A percentile compares a stretch with the other conserved stretches of the same genome.
These are phyloP conservation scores for Chloropsis cyanopogon DNA, from an alignment of 2,113 vertebrate genomes.

Conservation along the genomic window DNA sequence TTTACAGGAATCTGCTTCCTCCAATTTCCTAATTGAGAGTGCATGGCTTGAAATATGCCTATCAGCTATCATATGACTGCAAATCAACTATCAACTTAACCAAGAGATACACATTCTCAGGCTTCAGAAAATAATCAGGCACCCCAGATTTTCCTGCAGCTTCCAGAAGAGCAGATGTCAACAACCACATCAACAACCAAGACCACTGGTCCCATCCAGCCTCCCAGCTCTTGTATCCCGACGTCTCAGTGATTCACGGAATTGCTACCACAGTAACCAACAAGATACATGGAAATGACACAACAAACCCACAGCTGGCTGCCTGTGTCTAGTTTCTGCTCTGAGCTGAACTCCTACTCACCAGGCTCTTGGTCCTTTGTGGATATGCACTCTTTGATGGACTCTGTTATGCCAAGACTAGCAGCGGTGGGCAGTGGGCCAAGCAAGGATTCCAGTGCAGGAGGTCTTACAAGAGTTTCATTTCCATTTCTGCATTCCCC, in stretches of 20 bases:
- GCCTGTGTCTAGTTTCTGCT: neutral
- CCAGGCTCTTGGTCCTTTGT: conserved; percentile 76
- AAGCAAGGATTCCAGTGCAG: conserved; percentile 82
- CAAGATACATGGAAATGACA: neutral
- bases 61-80: neutral
- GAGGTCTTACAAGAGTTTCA: conserved; percentile 54
- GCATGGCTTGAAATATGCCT: neutral
- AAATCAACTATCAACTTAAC: neutral
- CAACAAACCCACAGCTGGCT: neutral
- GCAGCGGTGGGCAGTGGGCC: conserved; percentile 87
- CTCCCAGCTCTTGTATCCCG: neutral
- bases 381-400: conserved; percentile 78
- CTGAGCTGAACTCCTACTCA: conserved; percentile 65
- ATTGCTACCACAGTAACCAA: neutral
- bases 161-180: neutral
- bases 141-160: neutral
- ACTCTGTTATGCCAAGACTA: conserved; percentile 86
- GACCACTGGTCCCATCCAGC: neutral
- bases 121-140: neutral
- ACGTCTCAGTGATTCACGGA: rapidly evolving
- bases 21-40: conserved; percentile 13
- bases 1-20: conserved; percentile 17
- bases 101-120: neutral
- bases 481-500: neutral
- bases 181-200: neutral